These are phyloP conservation scores for Macrocentrus cingulum DNA, from an alignment of 1,140 invertebrate genomes.

Conservation along the genomic window DNA sequence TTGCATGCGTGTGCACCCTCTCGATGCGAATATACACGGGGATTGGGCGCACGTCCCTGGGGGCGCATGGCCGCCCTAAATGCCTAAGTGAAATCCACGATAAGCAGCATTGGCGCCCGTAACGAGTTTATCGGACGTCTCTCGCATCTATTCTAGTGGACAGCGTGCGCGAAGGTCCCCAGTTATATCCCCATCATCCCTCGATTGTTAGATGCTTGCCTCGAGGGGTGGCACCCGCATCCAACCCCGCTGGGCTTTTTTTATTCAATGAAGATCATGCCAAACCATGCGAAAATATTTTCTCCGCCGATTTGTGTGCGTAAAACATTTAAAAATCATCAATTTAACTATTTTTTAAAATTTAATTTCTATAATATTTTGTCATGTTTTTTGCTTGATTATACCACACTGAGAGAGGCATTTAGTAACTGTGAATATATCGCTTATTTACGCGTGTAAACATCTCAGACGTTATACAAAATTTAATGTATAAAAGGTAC, in stretches of 20 bases:
- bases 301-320: no score
- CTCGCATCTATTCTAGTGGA: background rate
- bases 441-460: no score
- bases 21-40: background rate
- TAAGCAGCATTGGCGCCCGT: conserved; percentile 53
- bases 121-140: conserved; percentile 52
- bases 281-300: no score
- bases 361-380: no score
- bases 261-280: conserved; percentile 12
- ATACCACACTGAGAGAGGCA: no score
- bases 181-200: background rate
- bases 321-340: no score
- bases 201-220: conserved; percentile 11
- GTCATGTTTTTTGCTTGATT: no score
- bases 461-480: no score
- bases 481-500: no score
- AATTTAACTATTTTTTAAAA: no score
- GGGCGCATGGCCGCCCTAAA: conserved; percentile 36
- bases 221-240: no score
- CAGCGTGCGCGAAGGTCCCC: background rate
- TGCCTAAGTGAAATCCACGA: conserved; percentile 57
- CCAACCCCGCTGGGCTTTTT: conserved; percentile 1
- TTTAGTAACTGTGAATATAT: no score
- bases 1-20: background rate
- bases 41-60: background rate